Evolutionary conservation across 2,113 vertebrate genomes (phyloP).

Genomic region (Paramisgurnus dabryanus): DNA sequence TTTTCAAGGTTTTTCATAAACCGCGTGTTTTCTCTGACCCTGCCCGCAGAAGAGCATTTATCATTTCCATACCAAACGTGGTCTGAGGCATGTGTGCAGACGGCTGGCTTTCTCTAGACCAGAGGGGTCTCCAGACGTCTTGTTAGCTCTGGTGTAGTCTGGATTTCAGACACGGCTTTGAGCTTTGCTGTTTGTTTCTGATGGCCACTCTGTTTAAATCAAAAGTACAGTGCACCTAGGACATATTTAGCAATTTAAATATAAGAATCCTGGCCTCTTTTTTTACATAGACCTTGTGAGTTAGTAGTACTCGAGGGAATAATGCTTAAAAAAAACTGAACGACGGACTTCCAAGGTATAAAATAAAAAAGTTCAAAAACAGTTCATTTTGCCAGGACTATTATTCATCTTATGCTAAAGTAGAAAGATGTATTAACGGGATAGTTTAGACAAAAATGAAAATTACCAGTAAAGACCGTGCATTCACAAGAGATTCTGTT

Average conservation of each 20-base stretch:
- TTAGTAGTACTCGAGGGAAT: not conserved
- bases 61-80: conserved; percentile 6
- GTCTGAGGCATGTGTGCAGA: conserved; percentile 17
- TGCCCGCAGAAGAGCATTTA: not conserved
- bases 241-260: not conserved
- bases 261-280: not conserved
- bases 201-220: conserved; percentile 24
- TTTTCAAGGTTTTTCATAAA: not conserved
- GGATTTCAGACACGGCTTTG: conserved; percentile 34
- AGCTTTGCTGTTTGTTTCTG: conserved; percentile 1
- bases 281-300: not conserved
- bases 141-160: conserved; percentile 44
- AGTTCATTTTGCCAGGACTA: not conserved
- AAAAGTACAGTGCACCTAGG: not conserved
- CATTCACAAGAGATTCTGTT: too few species aligned
- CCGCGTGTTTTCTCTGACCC: not conserved
- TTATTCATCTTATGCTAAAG: too few species aligned
- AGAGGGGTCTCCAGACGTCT: conserved; percentile 47
- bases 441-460: too few species aligned
- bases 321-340: not conserved
- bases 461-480: too few species aligned
- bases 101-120: conserved; percentile 7
- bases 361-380: not conserved
- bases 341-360: not conserved
- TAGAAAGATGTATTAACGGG: too few species aligned